Evolutionary conservation across 2,797 vertebrate genomes (phyloP).

Genomic region (Periophthalmus magnuspinnatus): DNA sequence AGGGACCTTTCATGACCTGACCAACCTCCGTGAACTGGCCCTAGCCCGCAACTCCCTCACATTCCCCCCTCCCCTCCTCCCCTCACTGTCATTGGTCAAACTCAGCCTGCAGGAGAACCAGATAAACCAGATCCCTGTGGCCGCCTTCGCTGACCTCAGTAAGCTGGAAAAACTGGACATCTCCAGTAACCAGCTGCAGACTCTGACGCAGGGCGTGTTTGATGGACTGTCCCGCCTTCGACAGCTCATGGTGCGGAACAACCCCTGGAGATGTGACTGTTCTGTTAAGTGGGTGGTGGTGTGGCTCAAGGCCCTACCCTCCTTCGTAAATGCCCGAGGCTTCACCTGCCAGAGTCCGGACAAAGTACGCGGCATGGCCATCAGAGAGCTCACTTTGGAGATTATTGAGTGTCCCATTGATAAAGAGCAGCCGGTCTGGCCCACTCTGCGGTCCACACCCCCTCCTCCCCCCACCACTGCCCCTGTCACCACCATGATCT

Average conservation of each 20-base stretch:
- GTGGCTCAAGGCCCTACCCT: constrained; percentile 90
- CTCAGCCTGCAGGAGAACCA: constrained; percentile 97
- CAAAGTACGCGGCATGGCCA: constrained; percentile 92
- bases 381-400: constrained; percentile 93
- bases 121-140: constrained; percentile 89
- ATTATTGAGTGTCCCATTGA: constrained; percentile 88
- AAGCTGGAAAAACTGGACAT: constrained; percentile 92
- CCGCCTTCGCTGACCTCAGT: constrained; percentile 85
- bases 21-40: constrained; percentile 90
- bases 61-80: constrained; percentile 88
- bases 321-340: constrained; percentile 89
- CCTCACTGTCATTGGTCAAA: constrained; percentile 85
- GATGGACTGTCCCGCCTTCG: constrained; percentile 86
- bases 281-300: constrained; percentile 93
- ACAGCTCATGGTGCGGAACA: constrained; percentile 90
- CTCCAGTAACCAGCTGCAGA: constrained; percentile 91
- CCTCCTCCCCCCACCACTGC: constrained; percentile 60
- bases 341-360: constrained; percentile 94
- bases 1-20: constrained; percentile 91
- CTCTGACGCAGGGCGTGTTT: constrained; percentile 89
- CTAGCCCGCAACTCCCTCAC: constrained; percentile 93
- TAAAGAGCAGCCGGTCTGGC: constrained; percentile 72
- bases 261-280: constrained; percentile 96
- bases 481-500: constrained; percentile 56
- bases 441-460: constrained; percentile 80